A percentile compares a stretch with the other conserved stretches of the same genome.
Evolutionary conservation across 2,113 vertebrate genomes (phyloP).

Genomic region (Megaceryle maxima): DNA sequence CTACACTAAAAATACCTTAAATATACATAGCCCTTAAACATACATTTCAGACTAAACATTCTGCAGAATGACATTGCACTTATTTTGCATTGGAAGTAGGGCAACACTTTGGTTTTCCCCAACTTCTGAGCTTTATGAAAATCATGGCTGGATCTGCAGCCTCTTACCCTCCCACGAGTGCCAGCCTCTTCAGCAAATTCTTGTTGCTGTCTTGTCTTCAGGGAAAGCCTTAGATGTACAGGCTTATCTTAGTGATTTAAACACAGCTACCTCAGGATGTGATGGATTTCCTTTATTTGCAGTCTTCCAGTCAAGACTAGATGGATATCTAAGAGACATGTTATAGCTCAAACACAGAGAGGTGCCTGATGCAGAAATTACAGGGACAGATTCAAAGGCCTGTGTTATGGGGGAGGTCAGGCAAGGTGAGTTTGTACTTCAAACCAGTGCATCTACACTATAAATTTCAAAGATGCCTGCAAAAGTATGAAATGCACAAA

Average conservation of each 20-base stretch:
- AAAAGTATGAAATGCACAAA: neutral
- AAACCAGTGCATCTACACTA: neutral
- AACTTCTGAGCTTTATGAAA: neutral
- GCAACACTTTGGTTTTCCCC: neutral
- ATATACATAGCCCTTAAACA: neutral
- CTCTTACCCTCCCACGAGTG: neutral
- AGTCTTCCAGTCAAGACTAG: neutral
- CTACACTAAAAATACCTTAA: neutral
- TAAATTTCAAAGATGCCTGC: conserved; percentile 1
- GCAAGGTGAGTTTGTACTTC: conserved; percentile 8
- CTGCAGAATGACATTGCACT: rapidly evolving
- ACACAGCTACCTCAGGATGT: conserved; percentile 16
- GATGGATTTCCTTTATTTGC: conserved; percentile 26
- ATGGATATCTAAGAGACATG: neutral
- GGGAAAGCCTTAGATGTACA: neutral
- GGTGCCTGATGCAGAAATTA: neutral
- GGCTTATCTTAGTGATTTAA: conserved; percentile 61
- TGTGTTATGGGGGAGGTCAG: neutral
- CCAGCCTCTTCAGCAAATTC: neutral
- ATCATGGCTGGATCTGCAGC: neutral
- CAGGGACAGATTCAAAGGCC: conserved; percentile 20
- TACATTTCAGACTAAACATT: neutral
- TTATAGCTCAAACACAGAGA: neutral
- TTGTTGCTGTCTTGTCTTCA: neutral
- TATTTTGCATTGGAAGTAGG: rapidly evolving